Evolutionary conservation across 2,888 invertebrate species (phyloP).

Genomic region (Agrotis puta): DNA sequence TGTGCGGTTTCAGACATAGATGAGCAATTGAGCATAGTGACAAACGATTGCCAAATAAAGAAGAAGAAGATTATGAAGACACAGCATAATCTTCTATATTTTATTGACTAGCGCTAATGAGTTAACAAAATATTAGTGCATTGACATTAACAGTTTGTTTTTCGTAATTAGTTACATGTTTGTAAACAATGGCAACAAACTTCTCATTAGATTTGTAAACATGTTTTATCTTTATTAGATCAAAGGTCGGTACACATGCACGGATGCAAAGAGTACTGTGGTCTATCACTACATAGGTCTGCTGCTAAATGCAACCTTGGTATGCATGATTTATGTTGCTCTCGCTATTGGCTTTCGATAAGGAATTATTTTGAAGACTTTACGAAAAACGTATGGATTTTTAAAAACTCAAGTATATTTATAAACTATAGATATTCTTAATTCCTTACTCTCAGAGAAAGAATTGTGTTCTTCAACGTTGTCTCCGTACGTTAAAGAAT

Average conservation of each 20-base stretch:
- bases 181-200: background rate
- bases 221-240: conserved; percentile 5
- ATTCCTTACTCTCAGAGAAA: too few species aligned
- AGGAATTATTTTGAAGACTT: background rate
- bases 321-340: background rate
- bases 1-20: too few species aligned
- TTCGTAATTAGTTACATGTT: background rate
- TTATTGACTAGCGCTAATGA: background rate
- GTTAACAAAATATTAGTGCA: background rate
- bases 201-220: conserved; percentile 22
- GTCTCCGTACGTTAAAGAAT: too few species aligned
- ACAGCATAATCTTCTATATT: background rate
- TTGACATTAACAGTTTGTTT: background rate
- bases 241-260: conserved; percentile 26
- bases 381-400: background rate
- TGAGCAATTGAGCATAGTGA: too few species aligned
- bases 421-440: too few species aligned
- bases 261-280: background rate
- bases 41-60: too few species aligned
- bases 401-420: background rate
- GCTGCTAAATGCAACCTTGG: conserved; percentile 6
- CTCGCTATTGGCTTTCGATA: conserved; percentile 8
- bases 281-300: conserved; percentile 10
- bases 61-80: too few species aligned
- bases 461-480: too few species aligned